These are phyloP conservation scores for Eciton burchellii DNA, from an alignment of 1,140 invertebrate genomes.

Conservation along the genomic window DNA sequence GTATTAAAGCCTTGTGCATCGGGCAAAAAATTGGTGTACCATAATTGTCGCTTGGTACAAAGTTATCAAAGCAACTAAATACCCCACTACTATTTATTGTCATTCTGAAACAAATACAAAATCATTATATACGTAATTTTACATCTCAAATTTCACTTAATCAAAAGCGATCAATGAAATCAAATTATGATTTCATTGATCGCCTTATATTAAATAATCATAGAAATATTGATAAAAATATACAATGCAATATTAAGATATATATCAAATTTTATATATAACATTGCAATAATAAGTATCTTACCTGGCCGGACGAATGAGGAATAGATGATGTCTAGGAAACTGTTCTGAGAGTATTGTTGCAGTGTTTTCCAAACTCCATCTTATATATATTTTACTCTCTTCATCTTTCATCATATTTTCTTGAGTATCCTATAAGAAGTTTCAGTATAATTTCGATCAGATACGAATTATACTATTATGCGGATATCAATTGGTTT, in stretches of 20 bases:
- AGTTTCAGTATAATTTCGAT: not conserved
- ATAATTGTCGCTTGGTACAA: constrained; percentile 91
- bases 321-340: constrained; percentile 89
- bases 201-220: not conserved
- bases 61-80: constrained; percentile 95
- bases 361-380: constrained; percentile 92
- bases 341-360: constrained; percentile 89
- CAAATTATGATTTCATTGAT: not conserved
- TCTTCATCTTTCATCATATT: constrained; percentile 91
- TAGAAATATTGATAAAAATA: constrained; percentile 10
- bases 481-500: no score
- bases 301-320: constrained; percentile 90
- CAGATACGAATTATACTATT: no score
- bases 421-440: constrained; percentile 91
- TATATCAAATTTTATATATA: not conserved
- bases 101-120: constrained; percentile 87
- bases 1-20: constrained; percentile 89
- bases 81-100: constrained; percentile 88
- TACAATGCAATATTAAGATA: not conserved
- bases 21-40: constrained; percentile 91
- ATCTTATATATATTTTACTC: constrained; percentile 90
- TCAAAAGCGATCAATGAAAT: no score
- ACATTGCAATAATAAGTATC: constrained; percentile 30
- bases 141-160: not conserved
- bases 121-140: not conserved